Evolutionary conservation across 2,888 invertebrate genomes (phyloP).

Genomic region (Brachynemurus nebulosus): DNA sequence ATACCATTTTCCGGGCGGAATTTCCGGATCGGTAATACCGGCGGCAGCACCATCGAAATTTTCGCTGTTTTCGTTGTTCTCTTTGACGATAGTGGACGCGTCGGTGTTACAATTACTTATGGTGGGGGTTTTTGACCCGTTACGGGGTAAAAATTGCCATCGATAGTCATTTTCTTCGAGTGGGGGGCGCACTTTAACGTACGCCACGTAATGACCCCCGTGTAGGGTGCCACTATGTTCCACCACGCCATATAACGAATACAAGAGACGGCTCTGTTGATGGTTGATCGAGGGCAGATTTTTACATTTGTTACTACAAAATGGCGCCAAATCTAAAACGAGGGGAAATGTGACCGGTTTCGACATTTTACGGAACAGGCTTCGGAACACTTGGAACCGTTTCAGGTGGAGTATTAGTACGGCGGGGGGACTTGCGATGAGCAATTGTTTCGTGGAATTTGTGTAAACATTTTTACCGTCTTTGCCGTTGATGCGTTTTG

Average conservation of each 20-base stretch:
- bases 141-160: conserved; percentile 55
- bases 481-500: conserved; percentile 51
- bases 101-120: too few relatives aligned
- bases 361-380: conserved; percentile 50
- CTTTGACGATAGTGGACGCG: conserved; percentile 14
- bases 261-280: conserved; percentile 49
- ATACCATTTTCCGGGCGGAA: conserved; percentile 76
- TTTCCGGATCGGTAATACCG: conserved; percentile 31
- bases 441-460: conserved; percentile 68
- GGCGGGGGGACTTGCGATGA: conserved; percentile 83
- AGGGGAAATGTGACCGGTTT: conserved; percentile 79
- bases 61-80: conserved; percentile 33
- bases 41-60: conserved; percentile 30
- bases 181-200: conserved; percentile 71
- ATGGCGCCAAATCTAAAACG: conserved; percentile 77
- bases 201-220: conserved; percentile 88
- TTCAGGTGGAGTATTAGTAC: conserved; percentile 91
- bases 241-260: conserved; percentile 88
- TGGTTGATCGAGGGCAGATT: conserved; percentile 37
- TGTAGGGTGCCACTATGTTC: conserved; percentile 87
- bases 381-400: conserved; percentile 64
- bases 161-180: conserved; percentile 47
- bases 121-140: conserved; percentile 35
- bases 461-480: conserved; percentile 63
- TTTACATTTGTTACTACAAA: conserved; percentile 55